Evolutionary conservation across 2,113 vertebrate genomes (phyloP).

Genomic region (Clinocottus analis): DNA sequence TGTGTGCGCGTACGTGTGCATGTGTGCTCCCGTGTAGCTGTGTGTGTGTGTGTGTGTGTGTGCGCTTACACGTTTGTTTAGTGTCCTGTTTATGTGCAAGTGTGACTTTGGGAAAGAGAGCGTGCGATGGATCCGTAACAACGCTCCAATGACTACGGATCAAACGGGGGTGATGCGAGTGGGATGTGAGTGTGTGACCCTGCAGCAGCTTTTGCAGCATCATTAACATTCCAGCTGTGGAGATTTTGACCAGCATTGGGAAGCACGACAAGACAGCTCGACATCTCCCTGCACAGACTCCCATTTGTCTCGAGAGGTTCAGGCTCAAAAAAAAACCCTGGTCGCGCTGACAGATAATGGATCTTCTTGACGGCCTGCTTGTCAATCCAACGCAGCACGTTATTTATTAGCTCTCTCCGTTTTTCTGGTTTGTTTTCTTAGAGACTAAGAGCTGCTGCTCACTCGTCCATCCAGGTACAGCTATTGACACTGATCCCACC

Average conservation of each 20-base stretch:
- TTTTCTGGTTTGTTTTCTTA: neutral
- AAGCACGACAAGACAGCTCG: slow-evolving; percentile 79
- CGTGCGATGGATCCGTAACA: neutral
- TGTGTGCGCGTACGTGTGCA: neutral
- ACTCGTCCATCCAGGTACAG: slow-evolving; percentile 37
- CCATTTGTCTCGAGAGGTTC: slow-evolving; percentile 10
- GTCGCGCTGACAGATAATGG: slow-evolving; percentile 31
- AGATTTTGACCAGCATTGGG: slow-evolving; percentile 66
- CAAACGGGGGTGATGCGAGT: no score
- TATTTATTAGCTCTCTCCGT: slow-evolving; percentile 35
- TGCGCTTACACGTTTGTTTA: slow-evolving; percentile 27
- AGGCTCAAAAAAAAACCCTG: slow-evolving; percentile 34
- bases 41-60: slow-evolving; percentile 10
- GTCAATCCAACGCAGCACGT: slow-evolving; percentile 24
- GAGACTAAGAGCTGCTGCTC: slow-evolving; percentile 9
- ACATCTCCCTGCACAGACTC: slow-evolving; percentile 40
- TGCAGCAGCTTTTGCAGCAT: slow-evolving; percentile 53
- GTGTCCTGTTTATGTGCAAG: slow-evolving; percentile 25
- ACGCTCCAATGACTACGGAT: neutral
- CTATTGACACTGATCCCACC: slow-evolving; percentile 60
- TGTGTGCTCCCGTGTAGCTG: no score
- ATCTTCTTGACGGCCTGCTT: slow-evolving; percentile 25
- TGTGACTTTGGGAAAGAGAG: slow-evolving; percentile 34
- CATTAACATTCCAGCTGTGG: slow-evolving; percentile 83
- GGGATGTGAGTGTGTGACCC: slow-evolving; percentile 46